Evolutionary conservation across 1,140 invertebrate genomes (phyloP), one percentile per base, ranked within the genome.

Genomic region (Drosophila funebris): DNA sequence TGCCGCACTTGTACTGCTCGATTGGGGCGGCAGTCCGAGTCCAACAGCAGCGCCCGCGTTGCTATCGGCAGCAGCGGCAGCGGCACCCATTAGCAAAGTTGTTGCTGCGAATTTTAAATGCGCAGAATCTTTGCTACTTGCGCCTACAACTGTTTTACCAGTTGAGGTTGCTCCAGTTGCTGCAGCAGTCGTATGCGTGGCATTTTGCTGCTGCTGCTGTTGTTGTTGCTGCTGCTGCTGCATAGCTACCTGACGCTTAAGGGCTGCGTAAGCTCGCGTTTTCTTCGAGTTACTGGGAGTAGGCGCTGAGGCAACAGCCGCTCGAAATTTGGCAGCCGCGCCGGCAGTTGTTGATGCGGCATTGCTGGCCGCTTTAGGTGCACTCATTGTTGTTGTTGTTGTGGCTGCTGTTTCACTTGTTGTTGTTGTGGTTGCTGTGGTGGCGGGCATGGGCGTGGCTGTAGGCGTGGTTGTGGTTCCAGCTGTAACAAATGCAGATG

Each of bases 31-130:
- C 48, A 84, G 27, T 14, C 60, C 60, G 7, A 41, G 36, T 13
- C 48, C 61, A 39, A 44, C 67, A 24, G 81, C 82, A 80, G 77
- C 82, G 58, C 67, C 50, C 16, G 50, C 52, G 58, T 29, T 54
- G 57, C 84, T 66, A 72, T 83, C 84, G 33, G 78, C 81, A 50
- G 87, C 81, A 68, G 76, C 81, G 22, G 82, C 87, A 44, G 87
- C 87, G 37, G 76, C 87, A 18, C 88, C 76, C 78, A 90, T 83
- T 16, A 89, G 53, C 67, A 82, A 71, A 56, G 80, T 73, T 37
- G 84, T 76, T 61, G 82, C 73, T 60, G 85, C 73, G 52, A 81
- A 83, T 69, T 78, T 84, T 53, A 84, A 85, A 87, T 87, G 77
- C 69, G 81, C 81, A 43, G 81, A 70, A 63, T 87, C 82, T 57